Conservation (phyloP, 2,113 vertebrate species). For the Ahaetulla prasina region DNA sequence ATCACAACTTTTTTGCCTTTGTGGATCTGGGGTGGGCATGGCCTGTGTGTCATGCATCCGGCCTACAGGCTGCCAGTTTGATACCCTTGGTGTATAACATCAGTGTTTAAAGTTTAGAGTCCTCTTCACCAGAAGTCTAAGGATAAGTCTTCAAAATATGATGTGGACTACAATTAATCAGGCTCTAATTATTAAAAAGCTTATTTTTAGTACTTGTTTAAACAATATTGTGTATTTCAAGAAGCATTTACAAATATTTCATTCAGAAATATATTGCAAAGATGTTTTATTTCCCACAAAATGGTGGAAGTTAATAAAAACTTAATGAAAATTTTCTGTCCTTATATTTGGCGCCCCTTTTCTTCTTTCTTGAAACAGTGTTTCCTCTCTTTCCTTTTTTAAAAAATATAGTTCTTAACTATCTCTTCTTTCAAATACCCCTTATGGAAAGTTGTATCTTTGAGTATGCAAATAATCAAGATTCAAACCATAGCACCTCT, state of each 20-base stretch:
- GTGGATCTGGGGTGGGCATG: no score
- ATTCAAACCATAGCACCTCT: not conserved
- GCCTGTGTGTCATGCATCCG: no score
- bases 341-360: not conserved
- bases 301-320: not conserved
- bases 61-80: no score
- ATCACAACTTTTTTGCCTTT: no score
- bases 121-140: not conserved
- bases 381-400: not conserved
- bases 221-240: not conserved
- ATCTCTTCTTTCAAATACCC: not conserved
- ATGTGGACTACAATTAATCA: not conserved
- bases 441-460: not conserved
- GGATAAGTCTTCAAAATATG: not conserved
- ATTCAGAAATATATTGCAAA: not conserved
- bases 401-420: not conserved
- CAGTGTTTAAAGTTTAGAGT: not conserved
- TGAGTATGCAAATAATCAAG: not conserved
- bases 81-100: not conserved
- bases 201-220: not conserved
- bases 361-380: not conserved
- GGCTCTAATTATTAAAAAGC: not conserved
- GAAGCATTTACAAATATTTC: not conserved
- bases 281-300: not conserved
- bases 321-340: not conserved